phyloP scores from a whole-genome alignment of 2,113 vertebrate genomes.

The Gila orcuttii region DNA sequence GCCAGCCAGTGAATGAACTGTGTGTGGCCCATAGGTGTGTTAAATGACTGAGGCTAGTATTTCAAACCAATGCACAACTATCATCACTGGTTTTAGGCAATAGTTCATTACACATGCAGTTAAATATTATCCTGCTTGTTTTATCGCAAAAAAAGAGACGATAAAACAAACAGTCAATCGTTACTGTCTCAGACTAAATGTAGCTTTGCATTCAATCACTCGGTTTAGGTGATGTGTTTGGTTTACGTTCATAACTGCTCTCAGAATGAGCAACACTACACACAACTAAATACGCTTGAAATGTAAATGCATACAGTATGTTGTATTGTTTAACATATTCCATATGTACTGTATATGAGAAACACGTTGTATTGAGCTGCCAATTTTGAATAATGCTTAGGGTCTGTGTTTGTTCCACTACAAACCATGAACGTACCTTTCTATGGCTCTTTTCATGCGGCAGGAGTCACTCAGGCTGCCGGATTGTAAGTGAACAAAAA shows the following conservation, averaged over 20 bases:
- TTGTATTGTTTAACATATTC: constrained; percentile 64
- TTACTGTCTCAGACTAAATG: neutral
- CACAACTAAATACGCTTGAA: constrained; percentile 43
- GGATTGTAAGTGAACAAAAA: constrained; percentile 21
- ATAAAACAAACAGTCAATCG: constrained; percentile 32
- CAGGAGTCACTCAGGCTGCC: constrained; percentile 17
- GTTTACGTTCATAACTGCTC: constrained; percentile 11
- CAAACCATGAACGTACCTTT: constrained; percentile 66
- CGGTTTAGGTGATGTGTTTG: constrained; percentile 24
- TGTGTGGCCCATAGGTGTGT: neutral
- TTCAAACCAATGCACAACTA: constrained; percentile 28
- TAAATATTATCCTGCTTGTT: constrained; percentile 28
- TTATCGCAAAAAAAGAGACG: neutral
- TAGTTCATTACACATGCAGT: constrained; percentile 15
- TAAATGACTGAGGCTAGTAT: constrained; percentile 2
- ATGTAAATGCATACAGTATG: constrained; percentile 23
- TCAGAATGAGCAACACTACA: constrained; percentile 3
- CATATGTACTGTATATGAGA: constrained; percentile 66
- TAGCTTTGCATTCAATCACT: constrained; percentile 24
- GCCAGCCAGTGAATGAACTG: neutral
- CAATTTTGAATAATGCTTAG: constrained; percentile 70
- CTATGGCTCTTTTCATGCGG: constrained; percentile 58
- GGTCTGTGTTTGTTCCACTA: constrained; percentile 66
- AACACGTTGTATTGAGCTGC: constrained; percentile 60
- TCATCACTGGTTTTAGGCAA: constrained; percentile 1